Conservation (phyloP, 2,797 vertebrate species). For the Spondyliosoma cantharus region DNA sequence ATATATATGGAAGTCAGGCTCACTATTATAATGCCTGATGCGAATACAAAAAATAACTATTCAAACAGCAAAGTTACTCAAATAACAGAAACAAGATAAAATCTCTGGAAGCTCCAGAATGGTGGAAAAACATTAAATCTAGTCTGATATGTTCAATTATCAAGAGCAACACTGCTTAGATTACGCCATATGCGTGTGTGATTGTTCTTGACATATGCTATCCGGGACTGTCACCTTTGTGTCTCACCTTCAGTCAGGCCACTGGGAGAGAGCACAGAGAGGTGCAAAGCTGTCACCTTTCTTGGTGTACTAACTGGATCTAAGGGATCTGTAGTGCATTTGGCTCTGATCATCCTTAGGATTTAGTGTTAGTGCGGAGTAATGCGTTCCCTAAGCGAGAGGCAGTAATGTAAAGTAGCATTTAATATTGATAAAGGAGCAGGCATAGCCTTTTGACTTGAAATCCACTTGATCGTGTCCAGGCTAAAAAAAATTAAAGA, state of each 20-base stretch:
- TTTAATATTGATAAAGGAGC: too few relatives aligned
- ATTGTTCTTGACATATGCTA: slow-evolving; percentile 71
- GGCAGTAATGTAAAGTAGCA: background rate
- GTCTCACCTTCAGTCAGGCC: slow-evolving; percentile 75
- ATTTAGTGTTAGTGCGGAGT: background rate
- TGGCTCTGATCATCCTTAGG: background rate
- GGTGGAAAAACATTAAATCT: background rate
- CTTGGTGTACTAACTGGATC: slow-evolving; percentile 32
- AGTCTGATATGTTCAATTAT: slow-evolving; percentile 68
- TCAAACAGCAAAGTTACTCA: background rate
- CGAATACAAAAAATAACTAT: background rate
- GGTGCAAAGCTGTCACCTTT: slow-evolving; percentile 70
- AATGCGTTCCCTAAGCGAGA: background rate
- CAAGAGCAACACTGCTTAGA: slow-evolving; percentile 57
- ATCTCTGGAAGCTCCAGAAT: background rate
- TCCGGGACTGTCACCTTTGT: slow-evolving; percentile 67
- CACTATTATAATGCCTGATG: slow-evolving; percentile 7
- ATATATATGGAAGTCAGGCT: slow-evolving; percentile 29
- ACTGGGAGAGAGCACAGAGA: slow-evolving; percentile 61
- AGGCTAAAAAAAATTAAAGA: background rate
- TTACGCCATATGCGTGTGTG: slow-evolving; percentile 67
- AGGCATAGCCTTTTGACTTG: background rate
- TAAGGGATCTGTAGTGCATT: background rate
- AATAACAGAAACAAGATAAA: too few relatives aligned
- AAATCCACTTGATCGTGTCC: background rate